Evolutionary conservation across 2,113 vertebrate species (phyloP), one percentile per base, ranked within the genome.

Genomic region (Excalfactoria chinensis): DNA sequence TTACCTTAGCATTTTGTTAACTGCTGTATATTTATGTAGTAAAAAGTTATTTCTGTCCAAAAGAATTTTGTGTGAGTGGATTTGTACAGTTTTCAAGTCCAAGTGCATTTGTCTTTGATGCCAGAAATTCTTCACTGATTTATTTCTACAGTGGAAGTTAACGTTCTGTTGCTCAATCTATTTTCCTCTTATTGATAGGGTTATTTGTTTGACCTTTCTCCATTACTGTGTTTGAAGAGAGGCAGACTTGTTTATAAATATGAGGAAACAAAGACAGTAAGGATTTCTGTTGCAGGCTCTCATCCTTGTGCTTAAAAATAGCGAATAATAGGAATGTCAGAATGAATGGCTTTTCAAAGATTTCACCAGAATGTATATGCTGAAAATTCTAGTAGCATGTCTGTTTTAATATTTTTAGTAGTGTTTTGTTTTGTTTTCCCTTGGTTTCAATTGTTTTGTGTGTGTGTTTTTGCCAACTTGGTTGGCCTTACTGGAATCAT

Each of bases 191-290:
- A 96, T 82, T 92, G 91, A 92, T 90, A 93, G 68, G 89, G 92
- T 91, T 77, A 86, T 86, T 96, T 95, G 62, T 90, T 94, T 93
- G 95, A 93, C 90, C 90, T 96, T 90, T 87, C 56, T 93, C 30
- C 35, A 34, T 64, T 66, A 41, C 63, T 83, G 34, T 70, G 55
- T 72, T 82, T 34, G 62, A 40, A 56, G 73, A 87, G 37, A 82
- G 22, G 28, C 86, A 90, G 59, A 67, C 28, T 34, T 68, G 21
- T 88, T 63, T 28, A 8, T 95, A 84, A 82, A 56, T 73, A 87
- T 59, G 81, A 85, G 59, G 32, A 76, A 89, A 73, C 63, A 85
- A 90, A 68, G 71, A 79, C 74, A 91, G 86, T 71, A 90, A 85
- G 41, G 66, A 92, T 87, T 96, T 87, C 73, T 89, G 4, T 90